Base-by-base conservation (phyloP, 1,140 invertebrate genomes). In the Hyles euphorbiae region DNA sequence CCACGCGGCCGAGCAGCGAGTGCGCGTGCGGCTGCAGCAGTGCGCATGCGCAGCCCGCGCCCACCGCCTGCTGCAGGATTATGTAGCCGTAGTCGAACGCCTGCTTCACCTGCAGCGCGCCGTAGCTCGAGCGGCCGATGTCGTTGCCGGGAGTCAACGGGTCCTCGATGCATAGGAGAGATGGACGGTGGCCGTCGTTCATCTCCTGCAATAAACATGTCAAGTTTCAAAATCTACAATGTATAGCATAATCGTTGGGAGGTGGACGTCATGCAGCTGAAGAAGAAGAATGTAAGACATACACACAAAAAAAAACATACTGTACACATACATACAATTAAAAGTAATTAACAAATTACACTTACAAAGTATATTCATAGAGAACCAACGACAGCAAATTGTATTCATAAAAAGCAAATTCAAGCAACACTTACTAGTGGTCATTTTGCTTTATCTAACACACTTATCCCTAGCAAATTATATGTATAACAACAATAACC, bases 121-220 rank as follows among this genome's bases (percentile, higher is more conserved):
- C 97, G 83, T 98, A 99, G 72, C 97, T 98, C 88, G 97, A 98
- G 63, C 97, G 93, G n/a, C 98, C 98, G 83, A 98, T 98, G 84
- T 98, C 97, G 87, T 98, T 99, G 78, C 95, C 95, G 10, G 96
- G 93, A 64, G 96, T 96, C 12, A 99, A 90, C n/a, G 98, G 98
- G 91, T 99, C 98, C 91, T 99, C 97, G 70, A 99, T 99, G 83
- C 97, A 99, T 34, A 99, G 88, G 67, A 99, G 88, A 50, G 97
- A 98, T 5, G 97, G 96, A 56, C 97, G 90, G 87, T 98, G 95
- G 3, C 97, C 97, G 90, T 97, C 97, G 65, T 96, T 93, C 96
- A 98, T 97, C 63, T 97, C 95, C 79, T 87, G 64, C 10, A 56
- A 56, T 43, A 48, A 47, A 22, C 22, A 22, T 22, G 22, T 22